Conservation (phyloP, 2,888 invertebrate genomes). For the Andrena trimmerana region DNA sequence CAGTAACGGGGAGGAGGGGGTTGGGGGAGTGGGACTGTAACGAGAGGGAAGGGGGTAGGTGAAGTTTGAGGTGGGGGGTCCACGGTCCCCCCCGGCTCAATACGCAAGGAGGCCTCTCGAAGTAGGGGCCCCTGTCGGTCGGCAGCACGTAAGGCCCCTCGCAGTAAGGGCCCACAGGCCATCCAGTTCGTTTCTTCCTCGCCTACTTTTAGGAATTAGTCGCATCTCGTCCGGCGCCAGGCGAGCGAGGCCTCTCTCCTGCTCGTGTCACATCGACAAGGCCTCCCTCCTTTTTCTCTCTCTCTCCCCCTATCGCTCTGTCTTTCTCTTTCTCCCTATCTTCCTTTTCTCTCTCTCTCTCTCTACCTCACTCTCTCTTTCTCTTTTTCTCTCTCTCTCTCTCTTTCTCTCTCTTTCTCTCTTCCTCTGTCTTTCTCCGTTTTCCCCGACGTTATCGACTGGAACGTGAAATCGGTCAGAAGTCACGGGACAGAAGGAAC, state of each 20-base stretch:
- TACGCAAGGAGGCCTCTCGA: conserved; percentile 71
- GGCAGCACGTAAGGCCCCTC: conserved; percentile 78
- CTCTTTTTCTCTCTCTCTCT: background rate
- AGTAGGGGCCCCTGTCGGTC: conserved; percentile 77
- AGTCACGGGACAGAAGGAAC: conserved; percentile 26
- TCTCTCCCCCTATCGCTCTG: conserved; percentile 13
- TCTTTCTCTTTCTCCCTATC: background rate
- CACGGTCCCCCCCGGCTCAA: conserved; percentile 56
- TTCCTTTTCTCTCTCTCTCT: conserved; percentile 17
- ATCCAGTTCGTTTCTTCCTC: conserved; percentile 83
- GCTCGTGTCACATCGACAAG: conserved; percentile 41
- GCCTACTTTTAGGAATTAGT: conserved; percentile 83
- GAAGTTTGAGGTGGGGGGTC: conserved; percentile 61
- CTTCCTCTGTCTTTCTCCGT: background rate
- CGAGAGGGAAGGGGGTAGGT: conserved; percentile 57
- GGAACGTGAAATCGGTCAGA: conserved; percentile 25
- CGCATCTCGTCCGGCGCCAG: conserved; percentile 77
- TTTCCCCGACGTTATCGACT: conserved; percentile 25
- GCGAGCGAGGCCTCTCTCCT: conserved; percentile 68
- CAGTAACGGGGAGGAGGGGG: conserved; percentile 32
- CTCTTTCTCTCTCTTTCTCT: background rate
- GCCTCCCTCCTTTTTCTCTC: conserved; percentile 44
- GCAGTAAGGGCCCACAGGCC: conserved; percentile 85
- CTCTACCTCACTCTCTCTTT: background rate
- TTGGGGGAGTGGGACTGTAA: conserved; percentile 27